phyloP scores from a whole-genome alignment of 1,140 invertebrate genomes.

The Galleria mellonella region DNA sequence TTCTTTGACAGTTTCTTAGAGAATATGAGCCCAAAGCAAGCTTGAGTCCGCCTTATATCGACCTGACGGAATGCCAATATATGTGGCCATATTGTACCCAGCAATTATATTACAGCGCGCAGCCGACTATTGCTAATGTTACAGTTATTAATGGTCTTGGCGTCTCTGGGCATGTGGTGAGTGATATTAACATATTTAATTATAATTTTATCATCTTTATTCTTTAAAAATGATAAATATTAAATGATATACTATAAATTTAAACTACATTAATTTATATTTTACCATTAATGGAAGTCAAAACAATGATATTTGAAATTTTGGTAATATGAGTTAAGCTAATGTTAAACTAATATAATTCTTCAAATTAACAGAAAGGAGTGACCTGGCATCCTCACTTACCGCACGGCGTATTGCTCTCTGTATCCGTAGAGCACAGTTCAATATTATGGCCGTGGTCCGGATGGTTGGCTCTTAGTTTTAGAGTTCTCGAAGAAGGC shows the following conservation, averaged over 20 bases:
- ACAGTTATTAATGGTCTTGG: constrained; percentile 92
- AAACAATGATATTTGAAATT: no score
- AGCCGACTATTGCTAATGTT: constrained; percentile 94
- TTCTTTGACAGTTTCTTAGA: constrained; percentile 76
- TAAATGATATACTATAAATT: no score
- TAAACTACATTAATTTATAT: no score
- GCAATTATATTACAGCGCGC: constrained; percentile 90
- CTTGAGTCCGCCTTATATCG: constrained; percentile 87
- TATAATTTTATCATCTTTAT: neutral
- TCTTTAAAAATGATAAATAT: no score
- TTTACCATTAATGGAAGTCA: no score
- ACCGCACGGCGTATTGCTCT: constrained; percentile 82
- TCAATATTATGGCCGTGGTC: constrained; percentile 96
- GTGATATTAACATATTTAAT: no score
- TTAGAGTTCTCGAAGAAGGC: constrained; percentile 80
- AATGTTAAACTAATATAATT: neutral
- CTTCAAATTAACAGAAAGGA: constrained; percentile 50
- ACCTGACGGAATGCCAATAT: constrained; percentile 94
- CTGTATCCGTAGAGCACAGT: constrained; percentile 86
- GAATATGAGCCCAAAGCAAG: constrained; percentile 89
- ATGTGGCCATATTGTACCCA: constrained; percentile 99
- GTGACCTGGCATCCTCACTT: constrained; percentile 93
- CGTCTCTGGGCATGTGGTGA: constrained; percentile 85
- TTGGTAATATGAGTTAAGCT: no score
- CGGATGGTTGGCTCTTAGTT: constrained; percentile 91